These are phyloP conservation scores for Macrochelys suwanniensis DNA, from an alignment of 2,797 vertebrate genomes.

Conservation along the genomic window DNA sequence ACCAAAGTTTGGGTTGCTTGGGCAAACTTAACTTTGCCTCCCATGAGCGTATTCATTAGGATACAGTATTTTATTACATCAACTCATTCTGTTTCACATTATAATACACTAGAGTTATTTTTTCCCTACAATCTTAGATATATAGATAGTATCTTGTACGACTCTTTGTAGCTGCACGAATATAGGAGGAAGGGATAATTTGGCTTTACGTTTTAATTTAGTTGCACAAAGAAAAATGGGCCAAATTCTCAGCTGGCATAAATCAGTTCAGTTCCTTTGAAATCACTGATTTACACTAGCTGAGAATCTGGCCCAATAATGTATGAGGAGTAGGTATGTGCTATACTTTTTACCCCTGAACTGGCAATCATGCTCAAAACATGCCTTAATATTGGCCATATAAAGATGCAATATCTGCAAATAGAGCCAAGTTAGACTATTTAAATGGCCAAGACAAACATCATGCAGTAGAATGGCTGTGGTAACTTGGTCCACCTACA, in stretches of 20 bases:
- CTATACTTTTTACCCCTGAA: not conserved
- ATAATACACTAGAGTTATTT: not conserved
- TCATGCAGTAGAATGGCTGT: rapidly evolving
- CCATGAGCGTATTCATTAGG: not conserved
- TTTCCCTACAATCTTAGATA: not conserved
- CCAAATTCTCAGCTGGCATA: not conserved
- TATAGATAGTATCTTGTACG: not conserved
- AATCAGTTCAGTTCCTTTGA: not conserved
- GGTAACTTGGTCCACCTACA: not conserved
- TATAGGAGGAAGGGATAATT: not conserved
- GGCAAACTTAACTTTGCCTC: not conserved
- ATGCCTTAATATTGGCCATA: not conserved
- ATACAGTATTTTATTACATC: not conserved
- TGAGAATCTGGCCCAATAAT: rapidly evolving
- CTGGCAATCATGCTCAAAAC: not conserved
- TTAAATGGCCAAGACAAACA: not conserved
- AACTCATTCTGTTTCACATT: not conserved
- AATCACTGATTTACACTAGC: not conserved
- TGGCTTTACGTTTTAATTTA: not conserved
- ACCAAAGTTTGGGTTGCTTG: not conserved
- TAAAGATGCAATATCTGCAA: not conserved
- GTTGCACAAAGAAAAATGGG: not conserved
- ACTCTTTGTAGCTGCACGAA: not conserved
- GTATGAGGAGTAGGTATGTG: not conserved
- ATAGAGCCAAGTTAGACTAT: not conserved